These are phyloP conservation scores for Metopolophium dirhodum DNA, from an alignment of 1,140 invertebrate genomes.

Conservation along the genomic window DNA sequence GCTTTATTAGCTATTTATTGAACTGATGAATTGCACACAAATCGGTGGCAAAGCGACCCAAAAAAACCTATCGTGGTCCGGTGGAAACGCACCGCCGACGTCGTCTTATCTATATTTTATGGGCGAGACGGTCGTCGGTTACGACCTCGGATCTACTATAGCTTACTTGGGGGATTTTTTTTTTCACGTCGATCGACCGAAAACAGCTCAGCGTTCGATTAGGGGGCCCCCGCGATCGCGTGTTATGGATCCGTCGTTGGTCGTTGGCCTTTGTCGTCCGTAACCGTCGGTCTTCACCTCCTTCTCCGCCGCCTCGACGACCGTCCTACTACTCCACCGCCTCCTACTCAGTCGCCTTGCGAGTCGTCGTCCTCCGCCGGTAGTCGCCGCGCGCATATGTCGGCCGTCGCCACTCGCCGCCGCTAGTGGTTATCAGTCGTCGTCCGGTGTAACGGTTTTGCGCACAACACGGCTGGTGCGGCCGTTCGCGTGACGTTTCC, in stretches of 20 bases:
- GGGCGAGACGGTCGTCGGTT: not conserved
- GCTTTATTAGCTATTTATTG: too few relatives aligned
- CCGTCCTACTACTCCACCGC: not conserved
- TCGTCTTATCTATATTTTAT: not conserved
- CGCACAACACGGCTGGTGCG: not conserved
- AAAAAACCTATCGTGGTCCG: not conserved
- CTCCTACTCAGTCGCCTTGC: not conserved
- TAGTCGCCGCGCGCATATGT: constrained; percentile 1
- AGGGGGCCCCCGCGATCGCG: not conserved
- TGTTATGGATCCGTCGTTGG: not conserved
- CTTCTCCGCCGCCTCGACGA: not conserved
- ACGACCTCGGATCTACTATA: not conserved
- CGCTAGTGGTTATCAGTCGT: constrained; percentile 43
- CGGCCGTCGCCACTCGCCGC: not conserved
- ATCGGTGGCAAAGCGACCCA: too few relatives aligned
- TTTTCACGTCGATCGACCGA: not conserved
- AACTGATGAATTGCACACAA: too few relatives aligned
- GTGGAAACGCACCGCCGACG: not conserved
- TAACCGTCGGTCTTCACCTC: not conserved
- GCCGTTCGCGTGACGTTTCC: not conserved
- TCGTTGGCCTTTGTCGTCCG: not conserved
- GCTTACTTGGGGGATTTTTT: too few relatives aligned
- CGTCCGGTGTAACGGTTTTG: constrained; percentile 41
- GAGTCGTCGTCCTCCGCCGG: not conserved
- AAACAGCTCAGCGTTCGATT: not conserved